phyloP scores from a whole-genome alignment of 2,797 vertebrate genomes.

The Chaetophractus vellerosus region DNA sequence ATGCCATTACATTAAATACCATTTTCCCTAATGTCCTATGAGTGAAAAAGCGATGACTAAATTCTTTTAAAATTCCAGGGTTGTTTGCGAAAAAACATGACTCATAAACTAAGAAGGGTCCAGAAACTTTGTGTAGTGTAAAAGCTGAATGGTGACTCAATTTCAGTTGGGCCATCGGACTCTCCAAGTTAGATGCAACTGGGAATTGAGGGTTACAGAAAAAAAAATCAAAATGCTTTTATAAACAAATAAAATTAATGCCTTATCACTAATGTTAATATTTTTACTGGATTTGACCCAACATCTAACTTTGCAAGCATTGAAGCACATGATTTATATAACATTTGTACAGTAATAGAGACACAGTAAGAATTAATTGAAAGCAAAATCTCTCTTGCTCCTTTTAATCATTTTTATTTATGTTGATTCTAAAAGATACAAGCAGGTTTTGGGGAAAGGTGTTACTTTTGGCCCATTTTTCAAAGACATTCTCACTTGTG shows the following conservation, averaged over 20 bases:
- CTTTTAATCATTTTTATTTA: background rate
- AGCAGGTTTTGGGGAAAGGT: background rate
- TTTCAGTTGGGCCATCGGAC: background rate
- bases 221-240: constrained; percentile 24
- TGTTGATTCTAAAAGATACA: background rate
- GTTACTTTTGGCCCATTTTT: background rate
- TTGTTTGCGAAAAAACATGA: background rate
- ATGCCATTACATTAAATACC: background rate
- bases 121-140: background rate
- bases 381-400: background rate
- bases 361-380: background rate
- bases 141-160: background rate
- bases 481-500: constrained; percentile 3
- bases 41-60: background rate
- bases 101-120: background rate
- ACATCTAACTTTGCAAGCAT: background rate
- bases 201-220: background rate
- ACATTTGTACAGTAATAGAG: background rate
- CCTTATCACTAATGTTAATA: constrained; percentile 13
- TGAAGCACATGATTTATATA: background rate
- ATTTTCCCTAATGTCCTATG: background rate
- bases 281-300: background rate
- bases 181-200: background rate
- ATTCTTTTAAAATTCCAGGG: background rate
- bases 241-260: background rate